Evolutionary conservation across 1,140 invertebrate species (phyloP), one percentile per base, ranked within the genome.

Genomic region (Laodelphax striatellus): DNA sequence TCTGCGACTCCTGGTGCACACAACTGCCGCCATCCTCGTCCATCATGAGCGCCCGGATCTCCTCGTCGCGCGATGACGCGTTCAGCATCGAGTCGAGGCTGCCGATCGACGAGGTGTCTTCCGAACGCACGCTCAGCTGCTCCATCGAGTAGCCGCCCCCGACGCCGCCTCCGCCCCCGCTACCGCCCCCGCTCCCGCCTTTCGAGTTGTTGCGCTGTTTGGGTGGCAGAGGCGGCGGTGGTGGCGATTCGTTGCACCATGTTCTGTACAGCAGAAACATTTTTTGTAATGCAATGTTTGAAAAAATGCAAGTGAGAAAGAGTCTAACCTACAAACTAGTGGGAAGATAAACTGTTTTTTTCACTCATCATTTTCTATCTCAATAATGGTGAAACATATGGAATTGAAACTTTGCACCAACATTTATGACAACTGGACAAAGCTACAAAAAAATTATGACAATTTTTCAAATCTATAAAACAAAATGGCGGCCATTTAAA

Each of bases 71-170:
- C 53, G 85, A 81, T 6, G 87, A 89, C 61, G 87, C 84, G 73
- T 90, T 91, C 55, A 90, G 71, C 67, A 89, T 86, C 0, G 88
- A 92, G 72, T 92, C 90, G 62, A 90, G 73, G 61, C 88, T 90
- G 41, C 88, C 88, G 55, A 87, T 75, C 31, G 87, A 74, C 42
- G 82, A 85, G 41, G 81, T 83, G 69, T 84, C 82, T 69, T 84
- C 81, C 34, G 80, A 83, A 28, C 80, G 73, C 52, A 82, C 71
- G 11, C 81, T 83, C 14, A 83, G 74, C 44, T 60, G 56, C 54
- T 65, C 67, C 58, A 65, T 62, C 16, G 63, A 66, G 24, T 60
- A 60, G 28, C 8, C 57, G 58, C 5, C 38, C 31, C 8, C 24
- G 6, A 28, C 24, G 2, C 24, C 24, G 2, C 24, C 24, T 28